Evolutionary conservation across 1,140 invertebrate genomes (phyloP), one percentile per base, ranked within the genome.

Genomic region (Drosophila lacteicornis): DNA sequence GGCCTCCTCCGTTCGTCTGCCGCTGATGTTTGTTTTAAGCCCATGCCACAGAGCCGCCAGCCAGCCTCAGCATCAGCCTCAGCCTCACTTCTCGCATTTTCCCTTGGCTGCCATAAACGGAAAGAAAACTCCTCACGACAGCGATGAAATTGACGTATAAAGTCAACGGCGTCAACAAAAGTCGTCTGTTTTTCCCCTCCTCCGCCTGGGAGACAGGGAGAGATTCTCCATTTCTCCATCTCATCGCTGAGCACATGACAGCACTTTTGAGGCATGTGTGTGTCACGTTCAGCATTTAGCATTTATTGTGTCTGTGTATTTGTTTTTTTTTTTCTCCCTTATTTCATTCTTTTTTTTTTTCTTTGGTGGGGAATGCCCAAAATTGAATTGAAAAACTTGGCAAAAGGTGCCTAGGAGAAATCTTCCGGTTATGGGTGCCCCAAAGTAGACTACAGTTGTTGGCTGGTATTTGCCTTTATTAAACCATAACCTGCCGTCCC

Each of bases 161-260:
- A 88, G 80, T 84, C 84, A 90, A 79, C 81, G 85, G 60, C 84
- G 65, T 86, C 83, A 86, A 88, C 84, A 84, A 88, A 88, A 69
- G 36, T 19, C 15, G 25, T 33, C 33, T 36, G 49, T 36, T 33
- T 33, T 51, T 40, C 19, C 47, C 22, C 68, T 15, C 15, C 15
- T 15, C 33, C 33, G 9, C 33, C 9, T 4, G 4, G 27, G 53
- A 25, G 53, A 38, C 22, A 13, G 36, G 36, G 9, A 9, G 53
- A 4, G 13, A 25, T 73, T 59, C 40, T 38, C 42, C 47, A 30
- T 58, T 47, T 38, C 50, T 38, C 49, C 25, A 45, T 46, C 66
- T 70, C 51, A 57, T 65, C 71, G n/a, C 19, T 49, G 70, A 74
- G 73, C 80, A 75, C 80, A 90, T 88, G 84, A 88, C 73, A 83